Percentiles rank a stretch among this genome's conserved stretches.
Evolutionary conservation across 2,888 invertebrate genomes (phyloP).

Genomic region (Cryptosula pallasiana): DNA sequence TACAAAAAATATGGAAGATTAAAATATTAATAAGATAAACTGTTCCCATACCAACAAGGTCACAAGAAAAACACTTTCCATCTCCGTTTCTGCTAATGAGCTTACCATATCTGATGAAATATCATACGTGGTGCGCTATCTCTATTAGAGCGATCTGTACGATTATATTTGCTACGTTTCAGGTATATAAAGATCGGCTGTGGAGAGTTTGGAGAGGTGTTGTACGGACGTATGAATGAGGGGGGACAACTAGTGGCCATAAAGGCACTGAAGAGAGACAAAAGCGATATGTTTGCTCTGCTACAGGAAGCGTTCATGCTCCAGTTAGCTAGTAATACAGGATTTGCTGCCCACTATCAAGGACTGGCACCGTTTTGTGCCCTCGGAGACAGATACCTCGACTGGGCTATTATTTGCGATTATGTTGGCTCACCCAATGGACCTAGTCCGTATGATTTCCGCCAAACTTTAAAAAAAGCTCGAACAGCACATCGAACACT

Average conservation of each 20-base stretch:
- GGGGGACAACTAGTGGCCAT: constrained; percentile 3
- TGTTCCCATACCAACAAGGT: too few species aligned
- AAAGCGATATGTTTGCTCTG: constrained; percentile 5
- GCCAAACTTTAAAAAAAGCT: not conserved
- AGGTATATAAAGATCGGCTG: constrained; percentile 12
- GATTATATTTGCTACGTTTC: too few species aligned
- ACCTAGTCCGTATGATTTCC: constrained; percentile 13
- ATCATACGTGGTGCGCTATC: too few species aligned
- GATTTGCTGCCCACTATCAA: constrained; percentile 15
- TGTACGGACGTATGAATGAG: not conserved
- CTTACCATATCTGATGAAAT: too few species aligned
- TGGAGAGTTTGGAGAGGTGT: constrained; percentile 23
- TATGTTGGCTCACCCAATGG: not conserved
- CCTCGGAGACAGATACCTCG: not conserved
- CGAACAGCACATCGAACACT: not conserved
- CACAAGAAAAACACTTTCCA: too few species aligned
- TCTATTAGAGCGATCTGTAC: too few species aligned
- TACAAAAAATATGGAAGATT: too few species aligned
- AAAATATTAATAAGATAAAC: too few species aligned
- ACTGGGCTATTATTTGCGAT: constrained; percentile 17
- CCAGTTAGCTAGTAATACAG: constrained; percentile 23
- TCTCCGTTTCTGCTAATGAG: too few species aligned
- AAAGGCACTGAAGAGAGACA: constrained; percentile 20
- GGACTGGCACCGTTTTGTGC: constrained; percentile 16
- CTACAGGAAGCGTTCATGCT: constrained; percentile 21